Percentiles rank a stretch among this genome's conserved stretches.
These are phyloP conservation scores for Poecilobothrus nobilitatus DNA, from an alignment of 2,888 invertebrate genomes.

Conservation along the genomic window DNA sequence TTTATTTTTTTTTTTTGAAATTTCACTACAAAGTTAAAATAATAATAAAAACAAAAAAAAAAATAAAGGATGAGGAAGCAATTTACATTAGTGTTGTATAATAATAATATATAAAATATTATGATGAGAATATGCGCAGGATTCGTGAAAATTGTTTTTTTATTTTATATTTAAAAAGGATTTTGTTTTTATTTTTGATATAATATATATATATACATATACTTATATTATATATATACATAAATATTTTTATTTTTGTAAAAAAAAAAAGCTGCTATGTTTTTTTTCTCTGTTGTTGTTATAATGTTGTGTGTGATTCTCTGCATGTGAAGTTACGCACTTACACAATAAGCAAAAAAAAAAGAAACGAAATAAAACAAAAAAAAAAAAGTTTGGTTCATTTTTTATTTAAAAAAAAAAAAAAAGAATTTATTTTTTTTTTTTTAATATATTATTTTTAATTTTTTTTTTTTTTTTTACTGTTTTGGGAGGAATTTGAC, in stretches of 20 bases:
- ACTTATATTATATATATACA: too few relatives aligned
- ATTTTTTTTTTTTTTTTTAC: too few relatives aligned
- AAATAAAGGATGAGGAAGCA: slow-evolving; percentile 8
- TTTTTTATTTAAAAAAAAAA: too few relatives aligned
- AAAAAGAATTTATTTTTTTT: too few relatives aligned
- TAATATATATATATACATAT: too few relatives aligned
- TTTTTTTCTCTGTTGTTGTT: background rate
- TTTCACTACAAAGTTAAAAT: background rate
- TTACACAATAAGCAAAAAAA: background rate
- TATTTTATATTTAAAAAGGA: background rate
- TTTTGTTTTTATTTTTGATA: too few relatives aligned
- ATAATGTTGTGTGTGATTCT: background rate
- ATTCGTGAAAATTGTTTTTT: slow-evolving; percentile 4
- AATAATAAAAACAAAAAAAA: background rate
- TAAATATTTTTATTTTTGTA: too few relatives aligned
- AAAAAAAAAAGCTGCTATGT: background rate
- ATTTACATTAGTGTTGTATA: slow-evolving; percentile 8
- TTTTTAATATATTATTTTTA: too few relatives aligned
- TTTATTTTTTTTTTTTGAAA: background rate
- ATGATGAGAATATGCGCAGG: slow-evolving; percentile 11
- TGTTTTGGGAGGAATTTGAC: too few relatives aligned
- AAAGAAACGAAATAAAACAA: background rate
- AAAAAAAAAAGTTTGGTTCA: too few relatives aligned
- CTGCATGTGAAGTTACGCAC: slow-evolving; percentile 6
- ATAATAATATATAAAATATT: background rate